Conservation (phyloP, 1,140 invertebrate genomes). For the Globodera rostochiensis region DNA sequence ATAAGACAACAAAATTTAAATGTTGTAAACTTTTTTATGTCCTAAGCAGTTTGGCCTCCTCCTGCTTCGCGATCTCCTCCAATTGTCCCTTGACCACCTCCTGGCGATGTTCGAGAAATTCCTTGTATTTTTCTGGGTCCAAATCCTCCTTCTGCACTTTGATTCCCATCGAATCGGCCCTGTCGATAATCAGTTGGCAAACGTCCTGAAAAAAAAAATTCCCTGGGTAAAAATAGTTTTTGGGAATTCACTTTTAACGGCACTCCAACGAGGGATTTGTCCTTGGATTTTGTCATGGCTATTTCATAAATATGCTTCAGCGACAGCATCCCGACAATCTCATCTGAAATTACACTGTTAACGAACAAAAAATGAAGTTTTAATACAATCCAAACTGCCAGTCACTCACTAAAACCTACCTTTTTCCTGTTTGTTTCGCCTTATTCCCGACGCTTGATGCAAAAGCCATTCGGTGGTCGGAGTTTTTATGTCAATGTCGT, state of each 20-base stretch:
- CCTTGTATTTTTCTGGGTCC: conserved; percentile 78
- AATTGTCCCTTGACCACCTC: conserved; percentile 77
- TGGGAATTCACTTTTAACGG: conserved; percentile 75
- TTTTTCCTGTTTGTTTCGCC: conserved; percentile 77
- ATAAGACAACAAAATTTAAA: background rate
- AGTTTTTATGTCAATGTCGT: conserved; percentile 79
- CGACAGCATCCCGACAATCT: conserved; percentile 85
- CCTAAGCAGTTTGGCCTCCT: conserved; percentile 88
- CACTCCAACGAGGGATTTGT: conserved; percentile 75
- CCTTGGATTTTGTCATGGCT: conserved; percentile 85
- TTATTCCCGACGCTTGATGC: conserved; percentile 89
- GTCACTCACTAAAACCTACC: background rate
- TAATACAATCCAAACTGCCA: background rate
- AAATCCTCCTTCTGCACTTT: conserved; percentile 76
- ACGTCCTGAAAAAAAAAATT: conserved; percentile 42
- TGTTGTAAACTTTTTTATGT: conserved; percentile 60
- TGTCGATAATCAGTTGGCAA: conserved; percentile 48
- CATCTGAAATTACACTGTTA: conserved; percentile 66
- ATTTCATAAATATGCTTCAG: conserved; percentile 98
- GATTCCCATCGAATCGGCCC: conserved; percentile 48
- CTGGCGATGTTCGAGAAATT: conserved; percentile 79
- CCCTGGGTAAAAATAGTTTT: conserved; percentile 76
- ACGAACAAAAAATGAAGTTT: background rate
- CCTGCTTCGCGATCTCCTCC: conserved; percentile 79
- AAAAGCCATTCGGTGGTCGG: conserved; percentile 85